Evolutionary conservation across 2,888 invertebrate species (phyloP).

Genomic region (Mamestra brassicae): DNA sequence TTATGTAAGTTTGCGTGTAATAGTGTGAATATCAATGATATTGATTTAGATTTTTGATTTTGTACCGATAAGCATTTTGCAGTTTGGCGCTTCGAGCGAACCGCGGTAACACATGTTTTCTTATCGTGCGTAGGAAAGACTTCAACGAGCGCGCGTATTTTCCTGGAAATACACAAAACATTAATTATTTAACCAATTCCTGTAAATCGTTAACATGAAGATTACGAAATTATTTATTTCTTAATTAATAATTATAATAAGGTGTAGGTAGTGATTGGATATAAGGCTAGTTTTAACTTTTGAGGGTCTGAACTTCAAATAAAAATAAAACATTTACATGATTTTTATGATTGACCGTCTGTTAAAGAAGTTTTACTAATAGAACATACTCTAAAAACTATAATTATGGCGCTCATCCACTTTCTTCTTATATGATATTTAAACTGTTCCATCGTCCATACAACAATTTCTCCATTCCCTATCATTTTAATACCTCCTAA

Average conservation of each 20-base stretch:
- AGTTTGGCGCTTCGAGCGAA: neutral
- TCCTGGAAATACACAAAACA: neutral
- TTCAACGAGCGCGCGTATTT: constrained; percentile 78
- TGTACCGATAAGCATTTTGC: neutral
- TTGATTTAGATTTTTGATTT: constrained; percentile 24
- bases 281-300: no score
- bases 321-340: no score
- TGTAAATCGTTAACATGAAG: no score
- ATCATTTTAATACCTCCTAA: constrained; percentile 34
- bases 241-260: no score
- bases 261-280: no score
- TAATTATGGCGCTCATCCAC: neutral
- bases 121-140: constrained; percentile 74
- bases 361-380: neutral
- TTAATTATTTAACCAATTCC: no score
- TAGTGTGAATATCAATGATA: constrained; percentile 47
- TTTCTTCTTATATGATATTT: no score
- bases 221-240: no score
- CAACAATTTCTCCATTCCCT: neutral
- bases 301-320: no score
- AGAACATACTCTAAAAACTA: neutral
- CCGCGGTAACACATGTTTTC: constrained; percentile 11
- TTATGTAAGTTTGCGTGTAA: constrained; percentile 46
- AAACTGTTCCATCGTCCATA: neutral
- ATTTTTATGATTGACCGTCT: no score